A percentile compares a stretch with the other conserved stretches of the same genome.
Conservation (phyloP, 2,113 vertebrate genomes). For the Paramisgurnus dabryanus region DNA sequence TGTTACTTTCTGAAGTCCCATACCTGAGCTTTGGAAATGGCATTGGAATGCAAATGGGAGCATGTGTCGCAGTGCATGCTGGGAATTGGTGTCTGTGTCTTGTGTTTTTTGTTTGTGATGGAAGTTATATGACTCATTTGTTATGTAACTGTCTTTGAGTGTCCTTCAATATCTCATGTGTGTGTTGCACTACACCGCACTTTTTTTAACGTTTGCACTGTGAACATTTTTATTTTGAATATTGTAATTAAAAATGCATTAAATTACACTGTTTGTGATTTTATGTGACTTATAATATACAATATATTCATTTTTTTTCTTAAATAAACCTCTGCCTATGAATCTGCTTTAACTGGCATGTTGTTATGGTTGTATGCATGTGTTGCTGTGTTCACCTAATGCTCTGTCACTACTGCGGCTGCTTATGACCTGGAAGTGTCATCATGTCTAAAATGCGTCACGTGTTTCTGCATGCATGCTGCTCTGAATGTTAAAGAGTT, state of each 20-base stretch:
- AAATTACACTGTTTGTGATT: constrained; percentile 28
- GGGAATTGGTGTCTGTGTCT: constrained; percentile 45
- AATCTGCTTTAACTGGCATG: constrained; percentile 33
- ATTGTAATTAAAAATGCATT: neutral
- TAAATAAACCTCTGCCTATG: constrained; percentile 30
- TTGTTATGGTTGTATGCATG: constrained; percentile 43
- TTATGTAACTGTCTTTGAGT: constrained; percentile 20
- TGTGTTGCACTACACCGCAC: constrained; percentile 6
- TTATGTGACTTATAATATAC: neutral
- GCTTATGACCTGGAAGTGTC: constrained; percentile 15
- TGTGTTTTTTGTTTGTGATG: constrained; percentile 50
- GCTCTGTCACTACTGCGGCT: constrained; percentile 1
- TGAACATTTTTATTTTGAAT: neutral
- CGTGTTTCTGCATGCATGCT: constrained; percentile 62
- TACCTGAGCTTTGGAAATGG: constrained; percentile 72
- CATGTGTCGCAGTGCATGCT: constrained; percentile 68
- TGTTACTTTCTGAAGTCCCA: constrained; percentile 20
- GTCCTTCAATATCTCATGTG: neutral
- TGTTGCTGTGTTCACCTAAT: constrained; percentile 11
- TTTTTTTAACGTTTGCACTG: neutral
- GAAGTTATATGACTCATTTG: constrained; percentile 58
- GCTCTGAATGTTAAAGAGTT: constrained; percentile 55
- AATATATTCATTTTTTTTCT: neutral
- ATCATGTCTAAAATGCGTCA: constrained; percentile 38
- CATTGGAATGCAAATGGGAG: constrained; percentile 77